Evolutionary conservation across 2,113 vertebrate genomes (phyloP), one percentile per base, ranked within the genome.

Genomic region (Lepus timidus): DNA sequence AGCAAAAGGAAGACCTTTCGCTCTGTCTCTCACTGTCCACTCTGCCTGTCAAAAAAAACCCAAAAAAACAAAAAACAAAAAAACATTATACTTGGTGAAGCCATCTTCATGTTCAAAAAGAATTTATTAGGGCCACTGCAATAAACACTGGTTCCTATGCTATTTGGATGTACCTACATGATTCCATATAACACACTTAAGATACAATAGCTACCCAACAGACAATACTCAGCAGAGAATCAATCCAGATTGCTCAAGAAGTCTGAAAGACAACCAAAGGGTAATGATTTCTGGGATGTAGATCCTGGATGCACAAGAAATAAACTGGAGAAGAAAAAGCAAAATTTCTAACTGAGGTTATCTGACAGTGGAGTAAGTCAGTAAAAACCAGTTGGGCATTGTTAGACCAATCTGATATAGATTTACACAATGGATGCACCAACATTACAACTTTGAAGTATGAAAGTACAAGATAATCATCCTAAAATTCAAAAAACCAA

Each of bases 401-500:
- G 10, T 17, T 68, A 9, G 22, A 68, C 52, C 58, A 71, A 64
- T 79, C 70, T 61, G 23, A 51, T n/a, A 11, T 16, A 27, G 27
- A 33, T 64, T 82, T 49, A 49, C 27, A 70, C 22, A 33, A 11
- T 20, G 16, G 33, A n/a, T 62, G 12, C 52, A 22, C 29, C 73
- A 83, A 79, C 49, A 2, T 2, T 78, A 27, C 64, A 29, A 88
- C 10, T 71, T 62, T 13, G 9, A 74, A 68, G 65, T 12, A 51
- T 4, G 22, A 70, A 74, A 68, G 27, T 70, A 33, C 8, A 78
- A 78, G 14, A 44, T 20, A 93, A 92, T 92, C 94, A 93, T 93
- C 89, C 96, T 96, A 88, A 96, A 98, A 97, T 96, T 97, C 95
- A 98, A 97, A 96, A 90, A 95, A 93, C 97, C 79, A 95, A 97